Percentiles rank a stretch among this genome's conserved stretches.
These are phyloP conservation scores for Dione vanillae DNA, from an alignment of 2,888 invertebrate genomes.

Conservation along the genomic window DNA sequence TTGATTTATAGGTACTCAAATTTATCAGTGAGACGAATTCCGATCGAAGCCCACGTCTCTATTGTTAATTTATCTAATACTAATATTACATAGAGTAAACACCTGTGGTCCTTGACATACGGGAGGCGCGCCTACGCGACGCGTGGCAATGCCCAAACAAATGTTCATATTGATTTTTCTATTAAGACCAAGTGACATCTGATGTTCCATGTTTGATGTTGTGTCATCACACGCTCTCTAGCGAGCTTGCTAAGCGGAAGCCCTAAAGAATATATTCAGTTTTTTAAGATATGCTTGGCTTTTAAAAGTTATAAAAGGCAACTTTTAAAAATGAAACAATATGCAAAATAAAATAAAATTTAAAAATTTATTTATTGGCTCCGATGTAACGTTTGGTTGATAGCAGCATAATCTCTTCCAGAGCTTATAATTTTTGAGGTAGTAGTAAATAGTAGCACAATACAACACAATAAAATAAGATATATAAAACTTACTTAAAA, in stretches of 20 bases:
- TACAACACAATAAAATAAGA: no score
- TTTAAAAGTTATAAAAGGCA: no score
- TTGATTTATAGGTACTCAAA: constrained; percentile 5
- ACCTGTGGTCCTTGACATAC: constrained; percentile 43
- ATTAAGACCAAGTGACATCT: constrained; percentile 52
- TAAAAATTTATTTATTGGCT: no score
- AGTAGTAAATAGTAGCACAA: no score
- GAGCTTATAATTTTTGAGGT: no score
- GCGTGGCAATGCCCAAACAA: constrained; percentile 39
- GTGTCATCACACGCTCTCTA: constrained; percentile 51
- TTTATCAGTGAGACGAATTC: constrained; percentile 5
- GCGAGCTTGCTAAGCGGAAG: constrained; percentile 43
- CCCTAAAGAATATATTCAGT: constrained; percentile 12
- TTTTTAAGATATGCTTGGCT: no score
- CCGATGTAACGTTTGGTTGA: no score
- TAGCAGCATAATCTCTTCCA: no score
- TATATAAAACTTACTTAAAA: no score
- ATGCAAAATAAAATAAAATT: no score
- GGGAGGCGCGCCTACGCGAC: constrained; percentile 45
- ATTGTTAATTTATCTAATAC: constrained; percentile 12
- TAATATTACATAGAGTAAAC: constrained; percentile 14
- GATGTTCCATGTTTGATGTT: constrained; percentile 44
- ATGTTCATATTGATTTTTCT: constrained; percentile 62
- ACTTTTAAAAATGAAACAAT: no score
- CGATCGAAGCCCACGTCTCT: neutral